Percentiles rank a stretch among this genome's conserved stretches.
These are phyloP conservation scores for Cryptocephalus primarius DNA, from an alignment of 2,888 invertebrate genomes.

Conservation along the genomic window DNA sequence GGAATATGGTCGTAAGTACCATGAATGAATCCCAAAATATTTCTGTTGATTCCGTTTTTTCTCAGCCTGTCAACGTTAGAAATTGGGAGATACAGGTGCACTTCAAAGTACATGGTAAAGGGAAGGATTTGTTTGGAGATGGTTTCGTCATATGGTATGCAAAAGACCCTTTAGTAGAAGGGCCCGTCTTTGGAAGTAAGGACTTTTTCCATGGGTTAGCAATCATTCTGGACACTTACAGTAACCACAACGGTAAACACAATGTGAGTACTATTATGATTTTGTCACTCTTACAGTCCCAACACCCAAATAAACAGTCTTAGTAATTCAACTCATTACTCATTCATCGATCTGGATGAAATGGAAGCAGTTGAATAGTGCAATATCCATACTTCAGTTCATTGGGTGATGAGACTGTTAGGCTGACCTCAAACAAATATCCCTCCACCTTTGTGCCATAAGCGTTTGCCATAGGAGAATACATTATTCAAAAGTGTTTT, in stretches of 20 bases:
- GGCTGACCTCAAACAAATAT: too few species aligned
- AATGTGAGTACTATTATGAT: constrained; percentile 58
- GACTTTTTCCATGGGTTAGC: constrained; percentile 86
- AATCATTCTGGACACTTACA: constrained; percentile 93
- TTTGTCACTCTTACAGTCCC: too few species aligned
- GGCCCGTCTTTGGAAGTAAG: constrained; percentile 90
- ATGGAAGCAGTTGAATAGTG: too few species aligned
- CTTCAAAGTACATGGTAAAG: constrained; percentile 92
- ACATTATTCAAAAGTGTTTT: too few species aligned
- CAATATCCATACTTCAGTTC: too few species aligned
- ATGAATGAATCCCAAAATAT: constrained; percentile 1
- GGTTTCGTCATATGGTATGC: constrained; percentile 95
- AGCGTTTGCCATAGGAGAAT: too few species aligned
- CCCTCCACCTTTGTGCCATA: too few species aligned
- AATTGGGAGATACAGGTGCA: constrained; percentile 97
- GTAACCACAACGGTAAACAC: constrained; percentile 97
- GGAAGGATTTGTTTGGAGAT: constrained; percentile 92
- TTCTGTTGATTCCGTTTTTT: constrained; percentile 14
- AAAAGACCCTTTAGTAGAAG: constrained; percentile 64
- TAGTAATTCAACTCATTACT: too few species aligned
- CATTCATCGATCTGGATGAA: too few species aligned
- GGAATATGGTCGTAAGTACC: constrained; percentile 77
- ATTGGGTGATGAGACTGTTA: too few species aligned
- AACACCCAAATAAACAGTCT: too few species aligned
- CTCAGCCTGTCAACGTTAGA: constrained; percentile 68